Percentiles rank a stretch among this genome's conserved stretches.
phyloP scores from a whole-genome alignment of 1,140 invertebrate genomes.

The Parasteatoda tepidariorum region DNA sequence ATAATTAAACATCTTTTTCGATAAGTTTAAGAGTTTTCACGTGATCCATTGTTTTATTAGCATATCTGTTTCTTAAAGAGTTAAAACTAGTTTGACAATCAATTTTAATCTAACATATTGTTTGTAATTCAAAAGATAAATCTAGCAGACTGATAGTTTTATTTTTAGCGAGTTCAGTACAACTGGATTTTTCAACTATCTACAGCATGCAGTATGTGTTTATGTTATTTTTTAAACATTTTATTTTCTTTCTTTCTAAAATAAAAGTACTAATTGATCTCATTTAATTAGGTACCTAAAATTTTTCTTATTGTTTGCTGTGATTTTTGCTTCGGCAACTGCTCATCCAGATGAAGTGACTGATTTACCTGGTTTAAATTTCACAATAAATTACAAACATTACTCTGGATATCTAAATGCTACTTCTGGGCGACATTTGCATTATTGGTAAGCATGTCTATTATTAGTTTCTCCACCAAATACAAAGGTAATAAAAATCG shows the following conservation, averaged over 20 bases:
- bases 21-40: no score
- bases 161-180: no score
- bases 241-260: neutral
- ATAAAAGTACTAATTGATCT: neutral
- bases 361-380: slow-evolving; percentile 64
- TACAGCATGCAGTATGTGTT: neutral
- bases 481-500: no score
- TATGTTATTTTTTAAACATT: neutral
- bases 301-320: neutral
- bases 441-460: slow-evolving; percentile 67
- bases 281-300: neutral
- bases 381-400: slow-evolving; percentile 62
- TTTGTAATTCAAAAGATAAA: no score
- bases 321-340: neutral
- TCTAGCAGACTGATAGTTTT: no score
- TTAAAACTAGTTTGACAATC: no score
- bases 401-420: slow-evolving; percentile 67
- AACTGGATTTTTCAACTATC: no score
- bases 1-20: no score
- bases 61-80: no score
- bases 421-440: slow-evolving; percentile 62
- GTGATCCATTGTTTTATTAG: no score
- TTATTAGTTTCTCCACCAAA: no score
- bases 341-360: slow-evolving; percentile 63
- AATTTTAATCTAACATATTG: no score